Base-by-base conservation (phyloP, 2,888 invertebrate species). In the Drosophila helvetica region DNA sequence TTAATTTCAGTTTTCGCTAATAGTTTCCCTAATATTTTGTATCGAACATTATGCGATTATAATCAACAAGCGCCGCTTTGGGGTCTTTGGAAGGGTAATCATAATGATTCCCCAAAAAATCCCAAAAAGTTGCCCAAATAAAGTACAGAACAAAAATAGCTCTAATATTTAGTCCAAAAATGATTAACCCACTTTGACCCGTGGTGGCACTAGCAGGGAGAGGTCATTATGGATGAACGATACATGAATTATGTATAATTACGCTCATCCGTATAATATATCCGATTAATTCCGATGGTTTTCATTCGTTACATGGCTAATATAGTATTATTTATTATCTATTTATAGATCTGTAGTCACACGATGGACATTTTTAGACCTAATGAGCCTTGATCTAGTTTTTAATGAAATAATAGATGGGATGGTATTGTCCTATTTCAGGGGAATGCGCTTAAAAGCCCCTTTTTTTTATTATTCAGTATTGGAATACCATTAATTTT, bases 1-100 rank as follows among this genome's bases (percentile, higher is more conserved):
- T 43, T 30, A 18, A 25, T 58, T 68, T 69, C 18, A 17, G 60
- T 53, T 54, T 50, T 46, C 18, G 46, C 53, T 62, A 56, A 74
- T 74, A 30, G 51, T 47, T 55, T 38, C 7, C 1, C 33, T 22
- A 10, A 33, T n/a, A 7, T n/a, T n/a, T 38, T 63, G 43, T 22
- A 18, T 17, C 8, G 56, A 52, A 27, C 54, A 51, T 55, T 71
- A 64, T 80, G 66, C 54, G 67, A 74, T 86, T 80, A 62, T 62
- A 77, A 74, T 71, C 58, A 80, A 68, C 51, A 60, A 65, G 53
- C 38, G 75, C 48, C 48, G 33, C 27, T 9, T 12, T 22, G 22
- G 15, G 17, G 6, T n/a, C 8, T 12, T 19, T 1, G 18, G 33
- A 47, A 55, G 10, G 3, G 25, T 22, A 42, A 18, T 47, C 46